These are phyloP conservation scores for Athrips mouffetella DNA, from an alignment of 2,888 invertebrate species.

Conservation along the genomic window DNA sequence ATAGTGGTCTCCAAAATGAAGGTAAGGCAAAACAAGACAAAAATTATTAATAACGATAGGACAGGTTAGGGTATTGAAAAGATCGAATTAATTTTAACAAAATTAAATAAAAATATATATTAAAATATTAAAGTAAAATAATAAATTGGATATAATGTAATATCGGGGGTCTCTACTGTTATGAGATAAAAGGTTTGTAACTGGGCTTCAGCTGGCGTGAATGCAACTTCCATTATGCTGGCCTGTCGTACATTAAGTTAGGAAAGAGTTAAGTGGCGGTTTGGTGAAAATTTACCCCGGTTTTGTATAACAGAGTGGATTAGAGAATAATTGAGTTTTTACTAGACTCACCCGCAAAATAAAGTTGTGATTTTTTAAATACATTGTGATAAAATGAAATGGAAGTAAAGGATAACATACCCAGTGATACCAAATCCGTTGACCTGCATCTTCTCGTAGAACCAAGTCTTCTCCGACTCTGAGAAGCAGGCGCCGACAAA, in stretches of 20 bases:
- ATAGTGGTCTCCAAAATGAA: no score
- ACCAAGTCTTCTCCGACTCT: constrained; percentile 86
- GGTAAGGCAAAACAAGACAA: no score
- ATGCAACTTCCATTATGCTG: constrained; percentile 1
- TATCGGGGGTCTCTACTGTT: neutral
- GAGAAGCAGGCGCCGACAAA: constrained; percentile 88
- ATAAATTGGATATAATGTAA: no score
- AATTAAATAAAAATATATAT: no score
- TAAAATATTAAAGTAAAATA: no score
- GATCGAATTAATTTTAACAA: no score
- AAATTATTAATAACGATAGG: no score
- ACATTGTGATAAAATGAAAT: neutral
- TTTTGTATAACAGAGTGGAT: constrained; percentile 1
- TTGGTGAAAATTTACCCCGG: neutral
- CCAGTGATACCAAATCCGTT: constrained; percentile 77
- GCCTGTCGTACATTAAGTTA: constrained; percentile 2
- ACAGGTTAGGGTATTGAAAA: no score
- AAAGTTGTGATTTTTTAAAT: no score
- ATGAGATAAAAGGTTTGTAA: neutral
- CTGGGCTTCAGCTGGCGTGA: neutral
- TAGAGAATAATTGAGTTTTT: neutral
- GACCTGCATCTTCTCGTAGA: constrained; percentile 82
- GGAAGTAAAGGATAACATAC: constrained; percentile 40
- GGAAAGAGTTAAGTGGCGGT: constrained; percentile 5
- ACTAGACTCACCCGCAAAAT: no score